Conservation (phyloP, 37 sponge, comb jelly and placozoan species). For the Amphimedon queenslandica region DNA sequence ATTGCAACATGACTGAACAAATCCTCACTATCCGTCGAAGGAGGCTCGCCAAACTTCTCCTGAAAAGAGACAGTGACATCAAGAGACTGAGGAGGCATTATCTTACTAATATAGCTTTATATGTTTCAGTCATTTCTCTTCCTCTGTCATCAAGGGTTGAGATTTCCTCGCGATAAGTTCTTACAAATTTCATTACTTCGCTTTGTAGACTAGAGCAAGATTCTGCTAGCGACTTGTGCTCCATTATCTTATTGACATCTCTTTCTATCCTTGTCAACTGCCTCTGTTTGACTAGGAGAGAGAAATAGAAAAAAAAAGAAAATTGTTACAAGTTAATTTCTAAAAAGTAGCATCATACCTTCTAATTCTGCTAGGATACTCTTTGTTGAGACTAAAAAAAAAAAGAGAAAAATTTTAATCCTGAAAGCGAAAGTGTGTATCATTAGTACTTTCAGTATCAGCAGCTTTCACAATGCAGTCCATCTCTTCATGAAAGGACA, state of each 20-base stretch:
- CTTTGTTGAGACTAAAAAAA: conserved; percentile 62
- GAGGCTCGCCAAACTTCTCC: conserved; percentile 66
- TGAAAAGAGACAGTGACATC: conserved; percentile 1
- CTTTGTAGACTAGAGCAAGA: conserved; percentile 19
- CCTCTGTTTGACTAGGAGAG: conserved; percentile 61
- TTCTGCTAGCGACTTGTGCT: conserved; percentile 17
- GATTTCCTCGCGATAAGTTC: conserved; percentile 40
- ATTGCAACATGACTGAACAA: conserved; percentile 45
- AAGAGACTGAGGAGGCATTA: background rate
- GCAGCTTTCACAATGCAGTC: conserved; percentile 39
- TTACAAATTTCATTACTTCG: conserved; percentile 56
- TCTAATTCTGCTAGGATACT: conserved; percentile 75
- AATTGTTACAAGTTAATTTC: background rate
- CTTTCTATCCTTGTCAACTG: conserved; percentile 68
- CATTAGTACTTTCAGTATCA: conserved; percentile 43
- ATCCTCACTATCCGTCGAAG: conserved; percentile 64
- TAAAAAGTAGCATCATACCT: conserved; percentile 30
- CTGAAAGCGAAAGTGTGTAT: background rate
- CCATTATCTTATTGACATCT: conserved; percentile 46
- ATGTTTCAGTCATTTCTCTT: conserved; percentile 46
- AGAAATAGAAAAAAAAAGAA: background rate
- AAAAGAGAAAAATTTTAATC: background rate
- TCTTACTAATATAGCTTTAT: conserved; percentile 48
- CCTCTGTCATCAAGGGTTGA: conserved; percentile 16
- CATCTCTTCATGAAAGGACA: conserved; percentile 33